These are phyloP conservation scores for Brachionus koreanus DNA, from an alignment of 1,140 invertebrate species.

Conservation along the genomic window DNA sequence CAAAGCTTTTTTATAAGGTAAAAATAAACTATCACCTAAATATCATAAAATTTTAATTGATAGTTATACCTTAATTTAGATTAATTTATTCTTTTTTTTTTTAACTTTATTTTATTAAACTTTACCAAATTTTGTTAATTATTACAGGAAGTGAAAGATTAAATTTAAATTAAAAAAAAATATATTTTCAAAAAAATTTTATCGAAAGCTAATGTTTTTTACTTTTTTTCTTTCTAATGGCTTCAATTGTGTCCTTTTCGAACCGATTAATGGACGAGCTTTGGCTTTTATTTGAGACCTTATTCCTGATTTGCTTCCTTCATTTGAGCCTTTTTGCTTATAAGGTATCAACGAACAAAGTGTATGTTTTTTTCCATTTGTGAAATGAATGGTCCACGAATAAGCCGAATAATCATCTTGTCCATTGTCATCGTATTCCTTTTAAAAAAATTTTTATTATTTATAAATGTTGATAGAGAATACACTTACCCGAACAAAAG, in stretches of 20 bases:
- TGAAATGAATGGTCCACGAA: conserved; percentile 37
- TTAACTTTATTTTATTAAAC: too few relatives aligned
- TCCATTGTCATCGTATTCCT: conserved; percentile 42
- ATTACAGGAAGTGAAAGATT: too few relatives aligned
- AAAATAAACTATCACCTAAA: too few relatives aligned
- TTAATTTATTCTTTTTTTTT: too few relatives aligned
- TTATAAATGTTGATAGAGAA: not conserved
- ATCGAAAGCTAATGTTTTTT: not conserved
- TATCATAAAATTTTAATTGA: too few relatives aligned
- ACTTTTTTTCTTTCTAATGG: conserved; percentile 24
- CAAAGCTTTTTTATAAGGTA: too few relatives aligned
- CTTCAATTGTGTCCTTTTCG: conserved; percentile 8
- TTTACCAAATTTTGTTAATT: too few relatives aligned
- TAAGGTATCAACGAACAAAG: conserved; percentile 32
- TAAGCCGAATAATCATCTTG: conserved; percentile 31
- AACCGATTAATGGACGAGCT: not conserved
- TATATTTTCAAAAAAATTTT: not conserved
- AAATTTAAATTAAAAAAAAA: too few relatives aligned
- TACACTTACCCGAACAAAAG: conserved; percentile 58
- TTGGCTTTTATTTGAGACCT: not conserved
- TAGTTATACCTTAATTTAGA: too few relatives aligned
- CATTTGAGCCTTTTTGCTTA: not conserved
- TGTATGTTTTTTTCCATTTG: conserved; percentile 33
- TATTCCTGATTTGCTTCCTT: not conserved
- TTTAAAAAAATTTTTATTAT: not conserved